Conservation (phyloP, 2,797 vertebrate species). For the Hyperoplus lanceolatus region DNA sequence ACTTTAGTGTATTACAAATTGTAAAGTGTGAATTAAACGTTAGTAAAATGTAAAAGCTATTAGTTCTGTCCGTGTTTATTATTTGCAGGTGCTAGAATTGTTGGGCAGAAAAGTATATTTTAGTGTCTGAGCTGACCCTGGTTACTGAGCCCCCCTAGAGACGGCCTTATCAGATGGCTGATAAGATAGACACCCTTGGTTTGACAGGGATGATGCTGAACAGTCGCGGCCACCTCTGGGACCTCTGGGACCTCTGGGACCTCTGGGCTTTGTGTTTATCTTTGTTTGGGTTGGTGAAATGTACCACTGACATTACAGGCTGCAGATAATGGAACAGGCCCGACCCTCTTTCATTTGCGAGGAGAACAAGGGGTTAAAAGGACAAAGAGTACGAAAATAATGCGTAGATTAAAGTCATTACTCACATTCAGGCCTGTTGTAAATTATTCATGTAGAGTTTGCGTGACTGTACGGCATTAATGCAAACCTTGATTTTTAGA, state of each 20-base stretch:
- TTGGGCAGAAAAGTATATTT: constrained; percentile 39
- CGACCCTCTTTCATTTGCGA: constrained; percentile 77
- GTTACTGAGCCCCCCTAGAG: constrained; percentile 64
- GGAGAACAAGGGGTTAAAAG: constrained; percentile 77
- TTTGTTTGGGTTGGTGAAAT: constrained; percentile 81
- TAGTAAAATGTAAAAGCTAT: not conserved
- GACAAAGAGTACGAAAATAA: constrained; percentile 75
- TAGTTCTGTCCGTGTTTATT: constrained; percentile 7
- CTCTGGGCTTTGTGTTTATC: constrained; percentile 75
- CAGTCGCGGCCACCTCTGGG: constrained; percentile 77
- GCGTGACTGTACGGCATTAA: constrained; percentile 77
- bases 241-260: constrained; percentile 71
- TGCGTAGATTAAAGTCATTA: constrained; percentile 83
- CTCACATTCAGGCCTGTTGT: constrained; percentile 79
- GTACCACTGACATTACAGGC: constrained; percentile 79
- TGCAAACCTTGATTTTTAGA: constrained; percentile 72
- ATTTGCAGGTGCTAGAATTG: constrained; percentile 28
- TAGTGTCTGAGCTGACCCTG: constrained; percentile 47
- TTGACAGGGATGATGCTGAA: constrained; percentile 82
- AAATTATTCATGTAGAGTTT: constrained; percentile 79
- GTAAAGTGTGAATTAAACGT: not conserved
- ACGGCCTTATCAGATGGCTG: constrained; percentile 81
- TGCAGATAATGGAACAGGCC: constrained; percentile 78
- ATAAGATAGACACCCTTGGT: constrained; percentile 82
- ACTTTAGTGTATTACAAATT: not conserved